Base-by-base conservation (phyloP, 2,797 vertebrate species). In the Decapterus maruadsi region DNA sequence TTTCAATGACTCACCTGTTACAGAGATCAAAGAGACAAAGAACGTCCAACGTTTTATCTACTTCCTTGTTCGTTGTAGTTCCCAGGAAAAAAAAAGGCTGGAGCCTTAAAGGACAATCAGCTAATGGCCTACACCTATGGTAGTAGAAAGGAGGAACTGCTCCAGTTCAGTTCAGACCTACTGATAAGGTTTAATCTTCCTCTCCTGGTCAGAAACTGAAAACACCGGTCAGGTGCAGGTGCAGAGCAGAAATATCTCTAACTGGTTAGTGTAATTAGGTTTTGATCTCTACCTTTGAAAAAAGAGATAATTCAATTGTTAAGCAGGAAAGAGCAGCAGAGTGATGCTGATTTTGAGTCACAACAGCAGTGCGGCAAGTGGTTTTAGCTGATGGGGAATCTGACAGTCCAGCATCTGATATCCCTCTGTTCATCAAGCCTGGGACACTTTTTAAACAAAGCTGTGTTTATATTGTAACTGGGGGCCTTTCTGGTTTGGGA, bases 401-500 rank as follows among this genome's bases (percentile, higher is more conserved):
- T n/a, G n/a, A 76, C 8, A 38, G 34, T 66, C 76, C 53, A 4
- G 20, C 74, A 17, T 94, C 94, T 61, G 90, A 94, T n/a, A 93
- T 97, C 46, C 81, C 85, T 0, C 5, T 96, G n/a, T 87, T 72
- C 9, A 46, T 66, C 50, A 89, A 46, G 22, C 67, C 85, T 10
- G 65, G 29, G 42, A 66, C 89, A 54, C 72, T 96, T 14, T 98
- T 97, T 59, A 92, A 92, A 78, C 86, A 90, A 71, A 82, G 82
- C 2, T 91, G 92, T 71, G 90, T 96, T 73, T 97, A 97, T n/a
- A 78, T 98, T 5, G 95, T 97, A 22, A 94, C 90, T 0, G 97
- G 97, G n/a, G 96, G 96, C 0, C 94, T 97, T 26, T 96, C 96
- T 38, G 96, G 97, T 10, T 94, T 98, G 86, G 96, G 96, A 16